Evolutionary conservation across 2,888 invertebrate genomes (phyloP), one percentile per base, ranked within the genome.

Genomic region (Drosophila pegasa): DNA sequence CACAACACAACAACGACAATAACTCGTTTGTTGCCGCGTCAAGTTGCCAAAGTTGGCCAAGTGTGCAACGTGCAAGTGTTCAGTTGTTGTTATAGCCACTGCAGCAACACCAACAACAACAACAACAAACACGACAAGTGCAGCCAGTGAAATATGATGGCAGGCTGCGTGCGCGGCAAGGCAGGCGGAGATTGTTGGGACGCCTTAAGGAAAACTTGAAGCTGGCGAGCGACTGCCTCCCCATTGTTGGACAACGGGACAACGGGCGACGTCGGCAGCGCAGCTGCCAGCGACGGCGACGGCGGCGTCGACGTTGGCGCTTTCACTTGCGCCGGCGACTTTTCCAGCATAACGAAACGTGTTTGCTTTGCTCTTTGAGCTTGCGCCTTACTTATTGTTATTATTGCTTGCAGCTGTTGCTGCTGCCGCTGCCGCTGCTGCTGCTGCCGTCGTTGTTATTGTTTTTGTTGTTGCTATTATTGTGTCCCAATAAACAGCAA

Each of bases 21-120:
- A 74, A 87, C 80, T 80, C 67, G 87, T 80, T 80, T 83, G 69
- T 58, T 75, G 78, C 52, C 74, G 75, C 88, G 80, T 83, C 80
- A 76, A 81, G 87, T 87, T 83, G 83, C 88, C 83, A 88, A 87
- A 88, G 74, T 88, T 83, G 88, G 88, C 88, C 88, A 88, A 83
- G 88, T 87, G 83, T 87, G 83, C 83, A 88, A 80, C 71, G 88
- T 45, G 88, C 83, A 83, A 83, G 83, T 83, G 87, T 88, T 83
- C 80, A 80, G 88, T 83, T 83, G 88, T 83, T 83, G 88, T 83
- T 86, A 88, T 86, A 83, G 88, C 60, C 74, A 73, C 63, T 73
- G 67, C 63, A 59, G 33, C 66, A 48, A 38, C 65, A 47, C 37
- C 57, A 51, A 31, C 35, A 48, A 50, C 51, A 55, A 52, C 58